These are phyloP conservation scores for Schizopygopsis malacanthus DNA, from an alignment of 2,797 vertebrate species.

Conservation along the genomic window DNA sequence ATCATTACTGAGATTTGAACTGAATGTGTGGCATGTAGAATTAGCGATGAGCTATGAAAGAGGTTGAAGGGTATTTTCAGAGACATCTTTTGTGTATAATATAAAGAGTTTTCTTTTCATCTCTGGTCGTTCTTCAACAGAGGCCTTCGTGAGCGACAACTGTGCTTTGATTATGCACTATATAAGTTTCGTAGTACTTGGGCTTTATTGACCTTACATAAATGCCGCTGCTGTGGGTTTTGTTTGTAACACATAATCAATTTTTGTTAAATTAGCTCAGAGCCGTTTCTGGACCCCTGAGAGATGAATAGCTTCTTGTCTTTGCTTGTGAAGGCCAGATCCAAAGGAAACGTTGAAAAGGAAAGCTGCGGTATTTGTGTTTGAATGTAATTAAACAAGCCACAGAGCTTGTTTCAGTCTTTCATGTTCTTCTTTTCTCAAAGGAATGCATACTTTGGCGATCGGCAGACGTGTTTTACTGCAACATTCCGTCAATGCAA, in stretches of 20 bases:
- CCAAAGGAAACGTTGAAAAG: background rate
- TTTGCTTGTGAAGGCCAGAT: conserved; percentile 19
- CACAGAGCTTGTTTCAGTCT: background rate
- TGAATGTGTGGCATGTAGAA: background rate
- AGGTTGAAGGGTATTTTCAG: conserved; percentile 18
- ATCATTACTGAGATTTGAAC: background rate
- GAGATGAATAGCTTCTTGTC: conserved; percentile 17
- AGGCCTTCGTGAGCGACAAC: background rate
- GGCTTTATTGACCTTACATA: conserved; percentile 30
- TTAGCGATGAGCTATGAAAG: conserved; percentile 5
- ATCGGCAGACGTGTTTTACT: background rate
- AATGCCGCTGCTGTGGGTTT: conserved; percentile 34
- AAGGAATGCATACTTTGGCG: background rate
- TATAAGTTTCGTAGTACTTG: conserved; percentile 10
- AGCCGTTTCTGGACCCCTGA: background rate
- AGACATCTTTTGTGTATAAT: conserved; percentile 7
- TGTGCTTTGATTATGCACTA: conserved; percentile 18
- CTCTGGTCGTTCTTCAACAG: background rate
- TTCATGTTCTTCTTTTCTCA: background rate
- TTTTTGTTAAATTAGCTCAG: conserved; percentile 43
- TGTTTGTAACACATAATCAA: conserved; percentile 30
- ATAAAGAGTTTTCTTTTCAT: conserved; percentile 29
- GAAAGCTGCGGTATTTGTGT: conserved; percentile 6
- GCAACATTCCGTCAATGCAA: background rate
- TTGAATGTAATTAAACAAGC: conserved; percentile 32